Base-by-base conservation (phyloP, 1,140 invertebrate genomes). In the Zaprionus davidi region DNA sequence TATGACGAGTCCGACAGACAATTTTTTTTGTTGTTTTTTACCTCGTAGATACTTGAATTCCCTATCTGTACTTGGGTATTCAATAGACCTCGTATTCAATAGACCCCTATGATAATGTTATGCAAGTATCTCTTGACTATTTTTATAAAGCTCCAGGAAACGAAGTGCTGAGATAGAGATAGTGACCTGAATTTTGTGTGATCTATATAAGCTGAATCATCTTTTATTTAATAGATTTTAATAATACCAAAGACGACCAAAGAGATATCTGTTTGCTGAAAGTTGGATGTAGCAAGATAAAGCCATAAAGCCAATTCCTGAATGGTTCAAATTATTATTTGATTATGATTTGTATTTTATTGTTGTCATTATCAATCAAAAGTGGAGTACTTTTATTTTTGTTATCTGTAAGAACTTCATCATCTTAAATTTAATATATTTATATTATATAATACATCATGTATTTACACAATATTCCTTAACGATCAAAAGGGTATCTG, bases 1-100 rank as follows among this genome's bases (percentile, higher is more conserved):
- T 75, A 75, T 71, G 67, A 71, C 67, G 56, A 51, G 28, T 36
- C 28, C 70, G 65, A 65, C 56, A 70, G 60, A 72, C 69, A 67
- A 58, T 34, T 56, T 65, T 34, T 56, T 56, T 22, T 36, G 15
- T 59, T 51, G 20, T 41, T 28, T 64, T 71, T 64, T 15, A 20
- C n/a, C 1, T 6, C 15, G 12, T 56, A 11, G 13, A 28, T 13
- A n/a, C 56, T 56, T 31, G 15, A 26, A 28, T 24, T 53, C 49
- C 12, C 49, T 53, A 22, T 53, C 49, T 57, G 13, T 34, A 11
- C 2, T 46, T n/a, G 41, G 41, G n/a, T 46, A 46, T 46, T 9
- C 41, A 46, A 46, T 17, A 46, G 41, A n/a, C 53, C 9, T 34
- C 31, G n/a, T 46, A 46, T 46, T 9, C 41, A 46, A 46, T 46